Evolutionary conservation across 1,140 invertebrate species (phyloP).

Genomic region (Danaus melanippus): DNA sequence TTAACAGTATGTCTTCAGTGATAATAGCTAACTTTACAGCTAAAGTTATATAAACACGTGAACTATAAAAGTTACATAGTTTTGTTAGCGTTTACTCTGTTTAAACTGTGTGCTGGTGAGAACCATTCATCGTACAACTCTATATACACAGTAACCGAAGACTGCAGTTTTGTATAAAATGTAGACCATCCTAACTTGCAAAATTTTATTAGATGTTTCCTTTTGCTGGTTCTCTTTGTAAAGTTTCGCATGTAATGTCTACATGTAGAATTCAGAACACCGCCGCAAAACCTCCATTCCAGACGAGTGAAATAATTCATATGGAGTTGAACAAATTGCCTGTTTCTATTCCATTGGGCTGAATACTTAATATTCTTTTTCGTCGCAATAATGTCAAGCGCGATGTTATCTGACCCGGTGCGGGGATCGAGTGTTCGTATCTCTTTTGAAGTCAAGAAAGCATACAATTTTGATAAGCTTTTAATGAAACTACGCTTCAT

Average conservation of each 20-base stretch:
- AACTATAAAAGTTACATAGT: slow-evolving; percentile 1
- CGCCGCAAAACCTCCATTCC: slow-evolving; percentile 5
- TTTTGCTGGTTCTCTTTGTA: slow-evolving; percentile 11
- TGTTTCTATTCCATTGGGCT: slow-evolving; percentile 17
- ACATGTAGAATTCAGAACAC: slow-evolving; percentile 13
- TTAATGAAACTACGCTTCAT: slow-evolving; percentile 24
- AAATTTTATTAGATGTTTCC: slow-evolving; percentile 15
- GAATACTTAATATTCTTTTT: slow-evolving; percentile 32
- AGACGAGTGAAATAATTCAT: slow-evolving; percentile 29
- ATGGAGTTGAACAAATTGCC: slow-evolving; percentile 26
- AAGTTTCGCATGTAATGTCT: slow-evolving; percentile 11
- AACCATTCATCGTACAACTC: no score
- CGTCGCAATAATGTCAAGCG: slow-evolving; percentile 54
- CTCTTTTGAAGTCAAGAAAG: slow-evolving; percentile 45
- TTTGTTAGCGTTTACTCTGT: not conserved
- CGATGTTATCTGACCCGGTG: slow-evolving; percentile 48
- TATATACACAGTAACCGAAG: no score
- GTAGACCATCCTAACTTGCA: slow-evolving; percentile 7
- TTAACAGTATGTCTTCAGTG: slow-evolving; percentile 1
- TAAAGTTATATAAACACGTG: not conserved
- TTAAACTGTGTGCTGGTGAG: no score
- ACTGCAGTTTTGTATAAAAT: slow-evolving; percentile 10
- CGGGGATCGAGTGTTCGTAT: slow-evolving; percentile 50
- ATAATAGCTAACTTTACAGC: no score
- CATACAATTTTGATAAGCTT: slow-evolving; percentile 60